Evolutionary conservation across 2,888 invertebrate genomes (phyloP).

Genomic region (Steromphala cineraria): DNA sequence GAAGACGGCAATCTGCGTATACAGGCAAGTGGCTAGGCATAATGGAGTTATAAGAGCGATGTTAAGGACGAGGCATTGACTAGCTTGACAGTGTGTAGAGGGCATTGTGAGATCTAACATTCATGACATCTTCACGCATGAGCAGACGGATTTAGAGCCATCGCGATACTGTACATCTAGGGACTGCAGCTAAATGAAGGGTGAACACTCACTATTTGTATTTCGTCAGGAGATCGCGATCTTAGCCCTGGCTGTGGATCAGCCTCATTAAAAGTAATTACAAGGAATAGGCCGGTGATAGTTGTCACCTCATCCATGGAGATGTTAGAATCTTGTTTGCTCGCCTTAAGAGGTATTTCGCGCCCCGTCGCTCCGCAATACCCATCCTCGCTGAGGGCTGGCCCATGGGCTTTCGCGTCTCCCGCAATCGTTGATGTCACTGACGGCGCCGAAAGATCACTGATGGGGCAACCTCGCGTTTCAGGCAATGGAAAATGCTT

Average conservation of each 20-base stretch:
- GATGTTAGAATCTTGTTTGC: constrained; percentile 17
- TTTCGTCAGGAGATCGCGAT: constrained; percentile 13
- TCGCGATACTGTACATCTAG: neutral
- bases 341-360: constrained; percentile 17
- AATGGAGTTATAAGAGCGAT: too few relatives aligned
- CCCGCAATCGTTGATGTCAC: neutral
- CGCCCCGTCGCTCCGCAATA: neutral
- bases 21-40: too few relatives aligned
- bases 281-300: constrained; percentile 3
- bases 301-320: neutral
- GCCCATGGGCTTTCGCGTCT: neutral
- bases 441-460: neutral
- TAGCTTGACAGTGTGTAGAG: too few relatives aligned
- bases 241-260: neutral
- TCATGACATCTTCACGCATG: constrained; percentile 17
- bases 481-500: neutral
- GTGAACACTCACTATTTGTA: constrained; percentile 24
- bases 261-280: constrained; percentile 20
- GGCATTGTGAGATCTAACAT: neutral
- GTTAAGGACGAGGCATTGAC: too few relatives aligned
- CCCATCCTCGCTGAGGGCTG: neutral
- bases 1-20: too few relatives aligned
- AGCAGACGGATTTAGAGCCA: constrained; percentile 5
- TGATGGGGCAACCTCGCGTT: neutral
- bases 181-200: constrained; percentile 21